phyloP scores from a whole-genome alignment of 2,888 invertebrate genomes.

The Lamellibrachia satsuma region DNA sequence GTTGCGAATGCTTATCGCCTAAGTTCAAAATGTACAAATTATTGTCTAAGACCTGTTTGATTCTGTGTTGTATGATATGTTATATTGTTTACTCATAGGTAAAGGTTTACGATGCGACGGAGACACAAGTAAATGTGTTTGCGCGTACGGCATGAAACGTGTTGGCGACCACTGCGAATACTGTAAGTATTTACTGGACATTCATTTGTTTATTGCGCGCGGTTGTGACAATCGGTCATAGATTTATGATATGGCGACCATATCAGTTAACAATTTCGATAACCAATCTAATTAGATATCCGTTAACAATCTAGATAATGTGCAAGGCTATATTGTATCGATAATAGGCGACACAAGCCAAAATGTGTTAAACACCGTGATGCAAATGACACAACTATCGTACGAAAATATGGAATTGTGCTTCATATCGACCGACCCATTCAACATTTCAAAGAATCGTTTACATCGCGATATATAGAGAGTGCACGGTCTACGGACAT shows the following conservation, averaged over 20 bases:
- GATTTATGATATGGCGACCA: neutral
- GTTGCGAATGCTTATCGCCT: too few species aligned
- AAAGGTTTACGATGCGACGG: neutral
- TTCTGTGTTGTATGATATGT: too few species aligned
- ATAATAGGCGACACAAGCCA: too few species aligned
- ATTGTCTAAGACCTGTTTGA: too few species aligned
- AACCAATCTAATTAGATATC: neutral
- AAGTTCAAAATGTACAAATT: too few species aligned
- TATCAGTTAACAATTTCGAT: neutral
- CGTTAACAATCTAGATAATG: neutral
- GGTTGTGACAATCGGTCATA: neutral
- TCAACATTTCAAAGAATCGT: too few species aligned
- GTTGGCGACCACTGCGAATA: neutral
- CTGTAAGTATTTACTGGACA: neutral
- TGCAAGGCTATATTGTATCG: neutral
- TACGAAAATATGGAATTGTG: too few species aligned
- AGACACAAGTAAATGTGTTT: neutral
- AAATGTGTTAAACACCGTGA: too few species aligned
- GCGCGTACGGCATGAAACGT: neutral
- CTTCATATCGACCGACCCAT: too few species aligned
- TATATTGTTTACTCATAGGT: neutral
- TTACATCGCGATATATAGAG: too few species aligned
- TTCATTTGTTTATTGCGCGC: neutral
- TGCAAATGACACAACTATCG: too few species aligned
- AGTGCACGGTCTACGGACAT: too few species aligned